Percentiles rank a stretch among this genome's conserved stretches.
phyloP scores from a whole-genome alignment of 2,888 invertebrate species.

The Helleia helle region DNA sequence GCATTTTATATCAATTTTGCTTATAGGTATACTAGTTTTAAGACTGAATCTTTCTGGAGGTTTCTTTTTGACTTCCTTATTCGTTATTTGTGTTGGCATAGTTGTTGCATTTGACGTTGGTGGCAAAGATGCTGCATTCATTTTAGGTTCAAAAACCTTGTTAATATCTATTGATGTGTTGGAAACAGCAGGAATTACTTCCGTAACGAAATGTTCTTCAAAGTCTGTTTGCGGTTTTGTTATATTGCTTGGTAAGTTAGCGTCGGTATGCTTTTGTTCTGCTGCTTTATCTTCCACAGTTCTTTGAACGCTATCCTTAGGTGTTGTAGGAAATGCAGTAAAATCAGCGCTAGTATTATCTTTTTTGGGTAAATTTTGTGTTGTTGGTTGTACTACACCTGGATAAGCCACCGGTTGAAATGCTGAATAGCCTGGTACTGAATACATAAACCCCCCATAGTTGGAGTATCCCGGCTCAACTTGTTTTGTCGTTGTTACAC shows the following conservation, averaged over 20 bases:
- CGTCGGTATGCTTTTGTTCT: slow-evolving; percentile 18
- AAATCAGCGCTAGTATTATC: slow-evolving; percentile 33
- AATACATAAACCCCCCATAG: slow-evolving; percentile 54
- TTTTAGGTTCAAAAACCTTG: slow-evolving; percentile 37
- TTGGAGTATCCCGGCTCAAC: slow-evolving; percentile 47
- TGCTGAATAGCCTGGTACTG: slow-evolving; percentile 62
- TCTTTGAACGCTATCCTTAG: slow-evolving; percentile 25
- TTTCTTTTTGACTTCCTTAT: slow-evolving; percentile 47
- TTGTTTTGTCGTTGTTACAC: slow-evolving; percentile 46
- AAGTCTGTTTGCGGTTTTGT: slow-evolving; percentile 42
- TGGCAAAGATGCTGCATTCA: slow-evolving; percentile 44
- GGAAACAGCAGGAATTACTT: slow-evolving; percentile 38
- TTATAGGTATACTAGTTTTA: slow-evolving; percentile 66
- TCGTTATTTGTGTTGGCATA: slow-evolving; percentile 28
- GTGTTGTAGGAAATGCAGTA: slow-evolving; percentile 23
- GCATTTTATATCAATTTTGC: slow-evolving; percentile 63
- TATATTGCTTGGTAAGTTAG: slow-evolving; percentile 20
- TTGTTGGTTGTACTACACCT: slow-evolving; percentile 32
- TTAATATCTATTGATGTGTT: slow-evolving; percentile 25
- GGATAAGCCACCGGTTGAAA: slow-evolving; percentile 57
- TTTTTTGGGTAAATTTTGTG: slow-evolving; percentile 26
- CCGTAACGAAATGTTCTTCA: slow-evolving; percentile 53
- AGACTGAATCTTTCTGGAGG: slow-evolving; percentile 51
- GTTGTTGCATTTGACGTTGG: slow-evolving; percentile 48
- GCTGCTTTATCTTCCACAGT: slow-evolving; percentile 18